These are phyloP conservation scores for Torymus texanus DNA, from an alignment of 2,888 invertebrate genomes.

Conservation along the genomic window DNA sequence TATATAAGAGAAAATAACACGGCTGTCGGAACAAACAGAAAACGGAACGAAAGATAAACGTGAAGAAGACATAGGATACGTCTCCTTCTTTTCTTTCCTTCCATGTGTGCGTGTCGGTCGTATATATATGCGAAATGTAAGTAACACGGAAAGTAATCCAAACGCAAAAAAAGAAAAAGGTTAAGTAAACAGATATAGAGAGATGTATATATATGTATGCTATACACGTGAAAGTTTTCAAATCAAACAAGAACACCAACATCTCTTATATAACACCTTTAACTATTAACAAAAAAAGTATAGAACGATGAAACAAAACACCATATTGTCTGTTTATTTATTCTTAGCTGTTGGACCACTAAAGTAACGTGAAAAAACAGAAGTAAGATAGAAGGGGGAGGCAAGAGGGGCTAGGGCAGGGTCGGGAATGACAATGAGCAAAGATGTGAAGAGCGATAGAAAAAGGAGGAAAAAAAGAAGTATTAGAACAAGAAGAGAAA, in stretches of 20 bases:
- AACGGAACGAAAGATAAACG: too few relatives aligned
- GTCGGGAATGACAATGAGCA: slow-evolving; percentile 25
- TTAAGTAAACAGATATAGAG: slow-evolving; percentile 17
- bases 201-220: background rate
- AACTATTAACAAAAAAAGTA: slow-evolving; percentile 38
- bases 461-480: slow-evolving; percentile 36
- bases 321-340: slow-evolving; percentile 19
- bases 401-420: slow-evolving; percentile 2
- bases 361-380: slow-evolving; percentile 25
- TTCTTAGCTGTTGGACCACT: slow-evolving; percentile 31
- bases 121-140: slow-evolving; percentile 10
- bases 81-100: slow-evolving; percentile 32
- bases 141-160: background rate
- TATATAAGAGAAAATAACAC: slow-evolving; percentile 3
- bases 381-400: background rate
- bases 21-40: background rate
- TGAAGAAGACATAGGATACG: too few relatives aligned
- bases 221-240: slow-evolving; percentile 7
- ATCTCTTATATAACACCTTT: slow-evolving; percentile 35
- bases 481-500: slow-evolving; percentile 50
- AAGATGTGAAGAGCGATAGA: slow-evolving; percentile 34
- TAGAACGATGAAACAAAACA: slow-evolving; percentile 43
- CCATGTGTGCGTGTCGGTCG: background rate
- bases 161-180: slow-evolving; percentile 14
- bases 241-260: slow-evolving; percentile 32